A percentile compares a stretch with the other conserved stretches of the same genome.
phyloP scores from a whole-genome alignment of 2,113 vertebrate species.

The Takifugu flavidus region DNA sequence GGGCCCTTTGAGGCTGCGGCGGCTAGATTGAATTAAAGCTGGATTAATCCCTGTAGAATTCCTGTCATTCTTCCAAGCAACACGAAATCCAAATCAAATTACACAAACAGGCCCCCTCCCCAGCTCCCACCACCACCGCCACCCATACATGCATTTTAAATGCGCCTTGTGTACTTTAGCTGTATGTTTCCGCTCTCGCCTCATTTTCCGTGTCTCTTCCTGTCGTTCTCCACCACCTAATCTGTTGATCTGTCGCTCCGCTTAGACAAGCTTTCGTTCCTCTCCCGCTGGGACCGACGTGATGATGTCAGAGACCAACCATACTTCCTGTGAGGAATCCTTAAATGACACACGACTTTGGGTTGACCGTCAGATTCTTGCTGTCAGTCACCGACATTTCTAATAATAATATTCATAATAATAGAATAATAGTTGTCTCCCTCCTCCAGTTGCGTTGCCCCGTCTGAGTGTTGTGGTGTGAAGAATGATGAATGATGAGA shows the following conservation, averaged over 20 bases:
- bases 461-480: not conserved
- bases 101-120: constrained; percentile 25
- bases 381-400: not conserved
- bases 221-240: constrained; percentile 10
- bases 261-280: constrained; percentile 28
- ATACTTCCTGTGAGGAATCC: constrained; percentile 38
- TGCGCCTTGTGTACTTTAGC: constrained; percentile 1
- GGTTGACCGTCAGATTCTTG: constrained; percentile 18
- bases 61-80: constrained; percentile 68
- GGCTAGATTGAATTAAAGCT: constrained; percentile 75
- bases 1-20: constrained; percentile 61
- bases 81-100: constrained; percentile 74
- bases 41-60: constrained; percentile 74
- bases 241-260: not conserved
- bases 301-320: constrained; percentile 32
- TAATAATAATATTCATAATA: not conserved
- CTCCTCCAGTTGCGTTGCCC: not conserved
- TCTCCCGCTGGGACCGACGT: constrained; percentile 56
- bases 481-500: too few species aligned
- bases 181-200: not conserved
- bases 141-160: not conserved
- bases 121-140: not conserved
- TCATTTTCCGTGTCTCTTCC: not conserved
- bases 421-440: not conserved
- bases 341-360: constrained; percentile 33